These are phyloP conservation scores for Hydriomena furcata DNA, from an alignment of 2,888 invertebrate genomes.

Conservation along the genomic window DNA sequence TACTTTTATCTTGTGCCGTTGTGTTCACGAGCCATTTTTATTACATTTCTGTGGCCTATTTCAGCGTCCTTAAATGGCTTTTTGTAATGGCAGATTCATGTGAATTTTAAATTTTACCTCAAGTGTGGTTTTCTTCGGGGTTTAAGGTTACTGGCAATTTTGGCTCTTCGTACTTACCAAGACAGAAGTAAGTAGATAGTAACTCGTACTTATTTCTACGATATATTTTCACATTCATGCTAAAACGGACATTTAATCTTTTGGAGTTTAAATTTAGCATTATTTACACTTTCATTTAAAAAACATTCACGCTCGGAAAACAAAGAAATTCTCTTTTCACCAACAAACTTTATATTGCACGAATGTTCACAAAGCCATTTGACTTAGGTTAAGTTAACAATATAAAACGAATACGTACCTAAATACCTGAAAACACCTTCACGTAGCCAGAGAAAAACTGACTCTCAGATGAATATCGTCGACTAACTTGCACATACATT, in stretches of 20 bases:
- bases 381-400: slow-evolving; percentile 41
- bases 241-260: too few species aligned
- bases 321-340: slow-evolving; percentile 12
- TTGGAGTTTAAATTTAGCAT: too few species aligned
- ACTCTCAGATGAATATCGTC: slow-evolving; percentile 41
- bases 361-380: slow-evolving; percentile 30
- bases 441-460: slow-evolving; percentile 49
- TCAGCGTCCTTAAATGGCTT: background rate
- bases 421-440: slow-evolving; percentile 47
- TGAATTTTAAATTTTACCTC: too few species aligned
- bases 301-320: slow-evolving; percentile 11
- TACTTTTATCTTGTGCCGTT: slow-evolving; percentile 52
- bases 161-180: too few species aligned
- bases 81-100: too few species aligned
- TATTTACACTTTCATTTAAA: background rate
- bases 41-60: slow-evolving; percentile 3
- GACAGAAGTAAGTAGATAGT: too few species aligned
- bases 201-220: too few species aligned
- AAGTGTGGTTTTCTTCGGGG: too few species aligned
- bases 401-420: slow-evolving; percentile 43
- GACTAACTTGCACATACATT: slow-evolving; percentile 21
- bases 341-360: slow-evolving; percentile 24
- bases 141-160: too few species aligned
- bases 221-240: too few species aligned
- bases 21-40: slow-evolving; percentile 24